These are phyloP conservation scores for Dendrocincla fuliginosa DNA, from an alignment of 2,797 vertebrate species.

Conservation along the genomic window DNA sequence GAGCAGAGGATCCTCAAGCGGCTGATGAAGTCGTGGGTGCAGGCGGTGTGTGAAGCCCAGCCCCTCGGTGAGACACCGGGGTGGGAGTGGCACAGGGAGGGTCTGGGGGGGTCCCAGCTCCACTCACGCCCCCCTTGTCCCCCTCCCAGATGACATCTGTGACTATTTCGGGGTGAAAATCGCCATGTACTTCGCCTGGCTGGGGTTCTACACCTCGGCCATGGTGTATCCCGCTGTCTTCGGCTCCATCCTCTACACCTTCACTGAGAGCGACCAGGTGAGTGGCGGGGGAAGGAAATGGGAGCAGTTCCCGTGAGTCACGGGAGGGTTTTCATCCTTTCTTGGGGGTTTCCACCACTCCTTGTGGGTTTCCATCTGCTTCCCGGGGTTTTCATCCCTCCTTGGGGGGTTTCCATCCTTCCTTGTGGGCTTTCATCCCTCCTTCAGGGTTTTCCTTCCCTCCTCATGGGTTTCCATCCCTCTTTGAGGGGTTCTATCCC, in stretches of 20 bases:
- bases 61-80: slow-evolving; percentile 79
- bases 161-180: slow-evolving; percentile 98
- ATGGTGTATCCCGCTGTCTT: slow-evolving; percentile 97
- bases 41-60: slow-evolving; percentile 94
- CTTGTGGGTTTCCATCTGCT: not conserved
- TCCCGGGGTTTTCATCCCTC: not conserved
- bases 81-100: not conserved
- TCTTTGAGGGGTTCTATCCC: no score
- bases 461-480: not conserved
- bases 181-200: slow-evolving; percentile 97
- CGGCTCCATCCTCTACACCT: slow-evolving; percentile 92
- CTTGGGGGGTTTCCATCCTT: not conserved
- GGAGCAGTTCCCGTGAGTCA: not conserved
- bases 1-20: slow-evolving; percentile 94
- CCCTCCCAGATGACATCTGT: slow-evolving; percentile 90
- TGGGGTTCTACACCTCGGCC: slow-evolving; percentile 97
- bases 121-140: rapidly evolving
- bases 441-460: not conserved
- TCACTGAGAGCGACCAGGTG: slow-evolving; percentile 95
- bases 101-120: not conserved
- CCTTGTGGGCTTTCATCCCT: no score
- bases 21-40: slow-evolving; percentile 97
- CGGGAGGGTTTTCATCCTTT: not conserved
- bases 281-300: not conserved
- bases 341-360: not conserved